Evolutionary conservation across 2,888 invertebrate species (phyloP).

Genomic region (Leptinotarsa tumamoca): DNA sequence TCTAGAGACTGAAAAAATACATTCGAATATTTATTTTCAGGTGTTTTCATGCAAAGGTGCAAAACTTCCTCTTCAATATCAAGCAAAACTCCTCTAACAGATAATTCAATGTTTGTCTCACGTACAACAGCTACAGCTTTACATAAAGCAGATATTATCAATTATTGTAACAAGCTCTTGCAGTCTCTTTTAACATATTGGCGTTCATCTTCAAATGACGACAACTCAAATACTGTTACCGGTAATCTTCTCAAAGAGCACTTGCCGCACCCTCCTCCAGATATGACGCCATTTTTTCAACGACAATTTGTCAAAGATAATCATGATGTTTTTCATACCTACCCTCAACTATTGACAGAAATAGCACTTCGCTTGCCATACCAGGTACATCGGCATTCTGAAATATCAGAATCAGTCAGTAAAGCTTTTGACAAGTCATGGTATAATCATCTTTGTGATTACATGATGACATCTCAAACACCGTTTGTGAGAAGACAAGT

Average conservation of each 20-base stretch:
- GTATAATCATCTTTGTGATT: slow-evolving; percentile 86
- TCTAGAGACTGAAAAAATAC: neutral
- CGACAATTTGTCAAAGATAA: slow-evolving; percentile 93
- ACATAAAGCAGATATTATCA: slow-evolving; percentile 77
- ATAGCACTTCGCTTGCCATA: slow-evolving; percentile 94
- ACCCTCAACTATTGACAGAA: slow-evolving; percentile 94
- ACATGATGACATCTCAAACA: slow-evolving; percentile 87
- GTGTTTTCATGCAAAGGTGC: slow-evolving; percentile 82
- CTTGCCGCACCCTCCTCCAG: slow-evolving; percentile 84
- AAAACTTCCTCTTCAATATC: slow-evolving; percentile 68
- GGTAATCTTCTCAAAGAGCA: slow-evolving; percentile 85
- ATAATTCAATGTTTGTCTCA: slow-evolving; percentile 73
- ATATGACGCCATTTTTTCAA: slow-evolving; percentile 96
- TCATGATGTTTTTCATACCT: slow-evolving; percentile 93
- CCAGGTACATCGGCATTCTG: slow-evolving; percentile 88
- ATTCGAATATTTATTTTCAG: slow-evolving; percentile 60
- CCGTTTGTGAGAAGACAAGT: slow-evolving; percentile 90
- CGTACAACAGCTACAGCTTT: slow-evolving; percentile 78
- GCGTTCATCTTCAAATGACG: slow-evolving; percentile 71
- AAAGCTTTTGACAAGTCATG: slow-evolving; percentile 74
- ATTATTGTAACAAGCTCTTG: slow-evolving; percentile 79
- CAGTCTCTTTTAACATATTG: slow-evolving; percentile 79
- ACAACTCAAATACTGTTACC: slow-evolving; percentile 62
- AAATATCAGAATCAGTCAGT: slow-evolving; percentile 66
- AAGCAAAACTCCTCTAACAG: slow-evolving; percentile 54